Evolutionary conservation across 1,140 invertebrate genomes (phyloP).

Genomic region (Zaprionus camerounensis): DNA sequence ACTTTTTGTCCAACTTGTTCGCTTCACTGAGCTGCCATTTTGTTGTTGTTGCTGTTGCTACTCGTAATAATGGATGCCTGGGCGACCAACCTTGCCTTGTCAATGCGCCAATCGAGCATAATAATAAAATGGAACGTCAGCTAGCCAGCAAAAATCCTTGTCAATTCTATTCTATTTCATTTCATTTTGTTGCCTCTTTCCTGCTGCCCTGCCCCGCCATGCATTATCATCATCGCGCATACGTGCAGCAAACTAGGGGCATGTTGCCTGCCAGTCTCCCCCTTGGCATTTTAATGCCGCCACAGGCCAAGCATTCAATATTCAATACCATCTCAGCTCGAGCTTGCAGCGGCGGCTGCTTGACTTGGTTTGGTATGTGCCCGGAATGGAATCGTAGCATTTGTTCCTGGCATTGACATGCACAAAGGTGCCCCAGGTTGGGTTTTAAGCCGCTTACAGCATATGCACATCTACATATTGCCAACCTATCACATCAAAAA

Average conservation of each 20-base stretch:
- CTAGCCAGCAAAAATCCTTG: constrained; percentile 46
- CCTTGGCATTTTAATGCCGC: constrained; percentile 27
- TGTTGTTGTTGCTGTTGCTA: not conserved
- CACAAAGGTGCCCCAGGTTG: not conserved
- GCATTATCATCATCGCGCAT: constrained; percentile 23
- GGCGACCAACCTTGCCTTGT: constrained; percentile 32
- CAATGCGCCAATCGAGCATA: constrained; percentile 43
- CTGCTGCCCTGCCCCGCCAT: constrained; percentile 17
- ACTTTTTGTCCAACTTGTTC: constrained; percentile 25
- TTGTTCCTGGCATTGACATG: constrained; percentile 36
- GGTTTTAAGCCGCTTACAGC: not conserved
- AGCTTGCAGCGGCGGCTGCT: too few relatives aligned
- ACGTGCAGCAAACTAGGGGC: constrained; percentile 29
- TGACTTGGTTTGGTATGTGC: constrained; percentile 22
- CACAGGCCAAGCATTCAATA: constrained; percentile 63
- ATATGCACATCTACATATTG: too few relatives aligned
- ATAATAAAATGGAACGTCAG: constrained; percentile 46
- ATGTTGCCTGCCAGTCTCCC: constrained; percentile 12
- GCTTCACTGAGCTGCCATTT: constrained; percentile 3
- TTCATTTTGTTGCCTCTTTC: constrained; percentile 11
- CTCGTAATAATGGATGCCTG: constrained; percentile 24
- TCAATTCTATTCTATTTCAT: constrained; percentile 61
- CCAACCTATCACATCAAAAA: too few relatives aligned
- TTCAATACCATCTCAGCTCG: constrained; percentile 45
- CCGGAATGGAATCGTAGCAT: constrained; percentile 33